Evolutionary conservation across 2,797 vertebrate genomes (phyloP).

Genomic region (Acanthurus lineatus): DNA sequence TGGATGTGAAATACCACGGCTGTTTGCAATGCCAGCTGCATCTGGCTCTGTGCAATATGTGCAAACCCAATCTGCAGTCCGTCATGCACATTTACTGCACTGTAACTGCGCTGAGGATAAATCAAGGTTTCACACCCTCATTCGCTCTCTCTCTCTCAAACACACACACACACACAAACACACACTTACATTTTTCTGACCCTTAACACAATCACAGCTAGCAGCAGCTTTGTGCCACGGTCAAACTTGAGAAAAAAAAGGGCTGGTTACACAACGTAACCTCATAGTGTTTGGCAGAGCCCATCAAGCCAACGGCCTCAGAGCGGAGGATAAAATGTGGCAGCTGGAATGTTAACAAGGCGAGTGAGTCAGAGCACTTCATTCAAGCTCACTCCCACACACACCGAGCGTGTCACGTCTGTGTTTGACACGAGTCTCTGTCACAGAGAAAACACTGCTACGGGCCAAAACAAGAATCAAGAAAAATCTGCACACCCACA

Average conservation of each 20-base stretch:
- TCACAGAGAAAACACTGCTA: conserved; percentile 13
- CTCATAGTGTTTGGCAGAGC: conserved; percentile 31
- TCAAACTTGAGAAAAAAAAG: background rate
- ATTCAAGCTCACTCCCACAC: conserved; percentile 42
- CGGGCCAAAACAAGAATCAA: conserved; percentile 16
- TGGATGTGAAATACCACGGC: conserved; percentile 3
- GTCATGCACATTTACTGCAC: background rate
- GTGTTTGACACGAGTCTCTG: conserved; percentile 30
- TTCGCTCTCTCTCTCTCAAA: background rate
- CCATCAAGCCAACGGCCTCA: background rate
- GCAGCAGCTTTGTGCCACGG: conserved; percentile 14
- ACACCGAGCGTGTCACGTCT: conserved; percentile 28
- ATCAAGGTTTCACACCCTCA: conserved; percentile 5
- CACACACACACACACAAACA: background rate
- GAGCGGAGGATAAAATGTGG: conserved; percentile 41
- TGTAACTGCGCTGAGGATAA: conserved; percentile 14
- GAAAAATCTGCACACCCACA: too few relatives aligned
- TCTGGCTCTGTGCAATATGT: conserved; percentile 25
- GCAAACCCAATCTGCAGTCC: background rate
- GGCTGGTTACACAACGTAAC: conserved; percentile 13
- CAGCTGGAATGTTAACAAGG: conserved; percentile 71
- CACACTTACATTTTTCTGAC: conserved; percentile 6
- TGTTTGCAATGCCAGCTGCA: conserved; percentile 28
- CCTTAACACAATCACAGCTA: conserved; percentile 7
- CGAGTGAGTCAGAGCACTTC: conserved; percentile 41